These are phyloP conservation scores for Macheiramphus alcinus DNA, from an alignment of 2,113 vertebrate genomes.

Conservation along the genomic window DNA sequence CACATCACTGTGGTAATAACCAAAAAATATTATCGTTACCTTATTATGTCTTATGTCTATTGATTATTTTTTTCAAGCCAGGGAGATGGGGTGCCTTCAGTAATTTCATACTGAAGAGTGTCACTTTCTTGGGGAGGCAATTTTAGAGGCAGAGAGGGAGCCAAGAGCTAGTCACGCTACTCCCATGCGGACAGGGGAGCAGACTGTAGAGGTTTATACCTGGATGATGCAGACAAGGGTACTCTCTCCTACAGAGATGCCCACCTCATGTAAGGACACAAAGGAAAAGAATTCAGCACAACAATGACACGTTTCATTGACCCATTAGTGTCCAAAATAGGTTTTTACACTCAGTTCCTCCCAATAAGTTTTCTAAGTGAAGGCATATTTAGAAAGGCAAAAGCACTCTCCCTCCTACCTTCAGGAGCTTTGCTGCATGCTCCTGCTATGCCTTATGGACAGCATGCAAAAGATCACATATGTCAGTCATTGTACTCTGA, in stretches of 20 bases:
- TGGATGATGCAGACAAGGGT: not conserved
- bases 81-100: rapidly evolving
- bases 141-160: not conserved
- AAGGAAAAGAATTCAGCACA: not conserved
- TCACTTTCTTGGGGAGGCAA: not conserved
- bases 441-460: not conserved
- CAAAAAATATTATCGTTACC: not conserved
- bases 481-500: not conserved
- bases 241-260: not conserved
- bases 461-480: not conserved
- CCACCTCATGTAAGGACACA: not conserved
- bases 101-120: not conserved
- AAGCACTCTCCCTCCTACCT: not conserved
- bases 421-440: not conserved
- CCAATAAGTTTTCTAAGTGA: not conserved
- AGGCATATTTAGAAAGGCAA: not conserved
- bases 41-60: not conserved
- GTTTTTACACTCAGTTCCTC: not conserved
- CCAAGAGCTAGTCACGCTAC: not conserved
- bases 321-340: not conserved
- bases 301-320: not conserved
- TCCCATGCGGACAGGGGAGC: rapidly evolving
- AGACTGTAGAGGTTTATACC: not conserved
- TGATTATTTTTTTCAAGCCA: not conserved
- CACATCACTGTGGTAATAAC: not conserved